Percentiles rank a stretch among this genome's conserved stretches.
Evolutionary conservation across 2,113 vertebrate genomes (phyloP).

Genomic region (Paraplagusia blochii): DNA sequence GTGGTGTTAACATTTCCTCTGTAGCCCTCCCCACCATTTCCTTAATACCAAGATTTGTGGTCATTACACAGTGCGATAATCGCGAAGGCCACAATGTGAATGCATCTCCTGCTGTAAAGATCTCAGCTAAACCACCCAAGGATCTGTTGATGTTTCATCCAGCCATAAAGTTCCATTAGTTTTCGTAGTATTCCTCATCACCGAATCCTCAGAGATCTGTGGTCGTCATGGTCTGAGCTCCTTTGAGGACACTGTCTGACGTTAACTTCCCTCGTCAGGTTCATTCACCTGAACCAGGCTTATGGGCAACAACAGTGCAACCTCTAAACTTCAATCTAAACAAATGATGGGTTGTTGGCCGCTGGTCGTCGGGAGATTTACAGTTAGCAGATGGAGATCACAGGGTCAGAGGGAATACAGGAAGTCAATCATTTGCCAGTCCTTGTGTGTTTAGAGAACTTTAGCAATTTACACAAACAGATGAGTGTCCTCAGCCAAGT

Average conservation of each 20-base stretch:
- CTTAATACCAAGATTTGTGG: conserved; percentile 34
- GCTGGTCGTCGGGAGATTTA: conserved; percentile 39
- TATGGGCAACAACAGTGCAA: conserved; percentile 39
- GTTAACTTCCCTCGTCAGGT: conserved; percentile 40
- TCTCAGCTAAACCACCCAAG: too few relatives aligned
- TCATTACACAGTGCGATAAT: conserved; percentile 48
- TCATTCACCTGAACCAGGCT: conserved; percentile 32
- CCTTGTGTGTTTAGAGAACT: conserved; percentile 49
- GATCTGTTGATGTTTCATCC: too few relatives aligned
- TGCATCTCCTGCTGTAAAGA: neutral
- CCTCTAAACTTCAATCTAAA: conserved; percentile 38
- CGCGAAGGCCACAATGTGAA: conserved; percentile 11
- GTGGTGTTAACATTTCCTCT: conserved; percentile 47
- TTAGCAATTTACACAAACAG: conserved; percentile 57
- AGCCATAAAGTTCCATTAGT: conserved; percentile 26
- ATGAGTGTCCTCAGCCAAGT: conserved; percentile 49
- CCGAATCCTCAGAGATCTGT: conserved; percentile 51
- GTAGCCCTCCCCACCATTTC: conserved; percentile 43
- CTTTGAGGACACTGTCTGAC: conserved; percentile 55
- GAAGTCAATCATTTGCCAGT: conserved; percentile 67
- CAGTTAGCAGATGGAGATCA: conserved; percentile 47
- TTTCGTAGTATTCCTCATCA: conserved; percentile 43
- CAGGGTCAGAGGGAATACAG: conserved; percentile 51
- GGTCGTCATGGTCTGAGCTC: conserved; percentile 26
- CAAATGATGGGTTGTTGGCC: conserved; percentile 18